These are phyloP conservation scores for Philopotamus ludificatus DNA, from an alignment of 1,140 invertebrate species.

Conservation along the genomic window DNA sequence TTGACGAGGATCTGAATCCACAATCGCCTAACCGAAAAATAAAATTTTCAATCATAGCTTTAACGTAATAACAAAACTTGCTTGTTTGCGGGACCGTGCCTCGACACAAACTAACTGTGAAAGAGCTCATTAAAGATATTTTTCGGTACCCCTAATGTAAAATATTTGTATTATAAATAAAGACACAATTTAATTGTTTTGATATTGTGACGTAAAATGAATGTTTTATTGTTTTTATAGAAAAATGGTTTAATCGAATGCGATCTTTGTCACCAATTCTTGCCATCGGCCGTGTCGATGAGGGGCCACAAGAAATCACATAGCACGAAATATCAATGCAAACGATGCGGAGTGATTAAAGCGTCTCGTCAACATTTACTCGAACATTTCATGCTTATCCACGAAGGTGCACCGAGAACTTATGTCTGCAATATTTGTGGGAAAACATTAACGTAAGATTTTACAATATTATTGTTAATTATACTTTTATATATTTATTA, in stretches of 20 bases:
- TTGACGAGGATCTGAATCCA: too few species aligned
- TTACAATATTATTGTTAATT: background rate
- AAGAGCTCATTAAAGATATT: too few species aligned
- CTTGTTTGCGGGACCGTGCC: too few species aligned
- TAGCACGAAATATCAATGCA: slow-evolving; percentile 52
- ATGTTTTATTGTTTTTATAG: slow-evolving; percentile 43
- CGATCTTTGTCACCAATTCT: slow-evolving; percentile 49
- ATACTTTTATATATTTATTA: background rate
- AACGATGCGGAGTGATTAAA: slow-evolving; percentile 46
- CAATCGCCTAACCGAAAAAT: background rate
- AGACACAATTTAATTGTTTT: too few species aligned
- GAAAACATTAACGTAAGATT: slow-evolving; percentile 42
- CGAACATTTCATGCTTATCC: slow-evolving; percentile 49
- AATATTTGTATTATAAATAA: too few species aligned
- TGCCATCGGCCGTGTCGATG: slow-evolving; percentile 47
- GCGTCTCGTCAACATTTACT: slow-evolving; percentile 49
- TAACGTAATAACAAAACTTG: too few species aligned
- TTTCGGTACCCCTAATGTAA: too few species aligned
- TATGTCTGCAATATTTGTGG: slow-evolving; percentile 48
- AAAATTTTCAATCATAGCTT: too few species aligned
- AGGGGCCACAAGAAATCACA: slow-evolving; percentile 53
- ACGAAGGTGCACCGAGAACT: slow-evolving; percentile 42
- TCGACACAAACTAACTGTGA: too few species aligned
- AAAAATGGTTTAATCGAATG: slow-evolving; percentile 46
- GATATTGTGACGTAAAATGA: too few species aligned